A percentile compares a stretch with the other conserved stretches of the same genome.
These are phyloP conservation scores for Cassiopea xamachana DNA, from an alignment of 30 jellyfish, hydroid and myxozoan species.

Conservation along the genomic window DNA sequence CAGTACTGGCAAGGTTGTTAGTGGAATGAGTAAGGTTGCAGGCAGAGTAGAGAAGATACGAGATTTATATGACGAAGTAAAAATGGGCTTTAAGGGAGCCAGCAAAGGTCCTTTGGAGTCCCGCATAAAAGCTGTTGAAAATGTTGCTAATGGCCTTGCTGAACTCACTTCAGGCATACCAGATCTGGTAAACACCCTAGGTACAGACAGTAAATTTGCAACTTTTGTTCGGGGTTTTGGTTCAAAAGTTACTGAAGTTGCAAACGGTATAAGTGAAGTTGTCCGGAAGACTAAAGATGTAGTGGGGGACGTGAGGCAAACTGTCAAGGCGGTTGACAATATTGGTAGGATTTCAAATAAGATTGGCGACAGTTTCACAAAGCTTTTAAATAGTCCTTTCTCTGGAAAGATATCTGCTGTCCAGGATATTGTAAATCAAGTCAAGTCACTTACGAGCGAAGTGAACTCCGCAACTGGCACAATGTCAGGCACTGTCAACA, in stretches of 20 bases:
- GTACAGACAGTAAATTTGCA: constrained; percentile 67
- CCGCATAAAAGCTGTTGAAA: constrained; percentile 86
- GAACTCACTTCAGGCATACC: constrained; percentile 77
- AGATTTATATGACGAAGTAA: constrained; percentile 46
- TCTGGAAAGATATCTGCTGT: constrained; percentile 63
- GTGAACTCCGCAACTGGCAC: constrained; percentile 76
- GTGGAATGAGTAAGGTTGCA: constrained; percentile 64
- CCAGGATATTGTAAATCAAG: constrained; percentile 53
- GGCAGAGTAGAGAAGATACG: constrained; percentile 71
- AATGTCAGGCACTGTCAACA: constrained; percentile 62
- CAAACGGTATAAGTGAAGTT: constrained; percentile 71
- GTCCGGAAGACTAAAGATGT: constrained; percentile 70
- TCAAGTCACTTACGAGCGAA: constrained; percentile 67
- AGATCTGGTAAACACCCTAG: constrained; percentile 52
- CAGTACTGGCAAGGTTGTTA: constrained; percentile 78
- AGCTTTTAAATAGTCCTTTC: constrained; percentile 75
- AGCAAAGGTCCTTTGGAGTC: constrained; percentile 88
- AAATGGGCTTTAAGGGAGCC: constrained; percentile 38
- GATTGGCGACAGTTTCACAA: constrained; percentile 74
- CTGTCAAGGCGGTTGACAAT: constrained; percentile 55
- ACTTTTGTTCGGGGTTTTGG: constrained; percentile 85
- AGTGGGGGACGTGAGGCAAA: constrained; percentile 73
- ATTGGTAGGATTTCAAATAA: constrained; percentile 49
- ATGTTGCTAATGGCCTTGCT: constrained; percentile 74
- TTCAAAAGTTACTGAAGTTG: constrained; percentile 71